These are phyloP conservation scores for Nineta flava DNA, from an alignment of 2,888 invertebrate species.

Conservation along the genomic window DNA sequence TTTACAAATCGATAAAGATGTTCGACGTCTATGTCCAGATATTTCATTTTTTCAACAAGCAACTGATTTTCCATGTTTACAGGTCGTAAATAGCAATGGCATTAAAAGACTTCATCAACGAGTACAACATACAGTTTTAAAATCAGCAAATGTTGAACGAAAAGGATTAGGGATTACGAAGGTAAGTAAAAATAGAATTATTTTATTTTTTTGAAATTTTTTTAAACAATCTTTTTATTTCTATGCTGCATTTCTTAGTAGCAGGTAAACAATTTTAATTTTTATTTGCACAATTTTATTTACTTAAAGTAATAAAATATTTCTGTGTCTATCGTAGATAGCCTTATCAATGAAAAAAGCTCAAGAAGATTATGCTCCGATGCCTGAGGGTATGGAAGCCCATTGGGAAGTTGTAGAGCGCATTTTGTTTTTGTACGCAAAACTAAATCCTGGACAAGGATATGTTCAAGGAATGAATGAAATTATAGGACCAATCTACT, in stretches of 20 bases:
- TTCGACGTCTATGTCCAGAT: constrained; percentile 84
- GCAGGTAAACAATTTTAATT: constrained; percentile 15
- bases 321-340: constrained; percentile 30
- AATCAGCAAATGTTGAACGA: constrained; percentile 75
- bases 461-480: constrained; percentile 99
- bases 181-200: constrained; percentile 34
- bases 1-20: constrained; percentile 95
- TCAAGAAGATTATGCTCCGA: constrained; percentile 64
- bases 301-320: too few relatives aligned
- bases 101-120: constrained; percentile 74
- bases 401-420: constrained; percentile 98
- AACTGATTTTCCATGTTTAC: constrained; percentile 76
- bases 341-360: constrained; percentile 60
- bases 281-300: background rate
- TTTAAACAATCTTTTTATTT: constrained; percentile 4
- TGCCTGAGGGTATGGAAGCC: constrained; percentile 83
- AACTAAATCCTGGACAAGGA: constrained; percentile 93
- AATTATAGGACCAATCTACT: constrained; percentile 96
- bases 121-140: constrained; percentile 72
- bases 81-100: constrained; percentile 63
- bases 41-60: constrained; percentile 95
- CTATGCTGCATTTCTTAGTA: constrained; percentile 13
- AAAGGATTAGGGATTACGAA: constrained; percentile 79
- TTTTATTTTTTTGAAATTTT: background rate
- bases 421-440: constrained; percentile 92